Conservation (phyloP, 2,797 vertebrate genomes). For the Hylomyscus alleni region DNA sequence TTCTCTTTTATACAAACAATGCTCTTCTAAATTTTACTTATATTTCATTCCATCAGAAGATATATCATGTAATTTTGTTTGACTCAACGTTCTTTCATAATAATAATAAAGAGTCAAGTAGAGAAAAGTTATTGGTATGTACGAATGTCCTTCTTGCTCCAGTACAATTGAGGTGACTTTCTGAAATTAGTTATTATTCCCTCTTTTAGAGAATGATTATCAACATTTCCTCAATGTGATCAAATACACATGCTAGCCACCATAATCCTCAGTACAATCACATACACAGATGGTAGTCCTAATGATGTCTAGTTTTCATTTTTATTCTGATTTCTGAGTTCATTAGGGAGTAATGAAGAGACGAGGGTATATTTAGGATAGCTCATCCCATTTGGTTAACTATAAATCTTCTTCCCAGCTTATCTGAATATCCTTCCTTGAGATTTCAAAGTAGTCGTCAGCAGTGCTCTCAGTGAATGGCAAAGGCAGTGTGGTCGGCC, state of each 20-base stretch:
- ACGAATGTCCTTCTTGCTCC: neutral
- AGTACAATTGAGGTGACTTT: neutral
- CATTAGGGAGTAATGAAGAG: neutral
- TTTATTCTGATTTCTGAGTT: constrained; percentile 48
- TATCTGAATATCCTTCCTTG: constrained; percentile 34
- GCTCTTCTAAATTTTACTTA: neutral
- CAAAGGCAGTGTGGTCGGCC: neutral
- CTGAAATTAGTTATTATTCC: neutral
- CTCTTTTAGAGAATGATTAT: neutral
- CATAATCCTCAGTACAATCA: constrained; percentile 34
- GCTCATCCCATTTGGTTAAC: neutral
- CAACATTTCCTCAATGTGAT: constrained; percentile 32
- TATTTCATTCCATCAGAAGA: neutral
- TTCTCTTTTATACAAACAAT: neutral
- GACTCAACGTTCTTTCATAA: neutral
- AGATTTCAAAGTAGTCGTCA: constrained; percentile 37
- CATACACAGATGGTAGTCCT: constrained; percentile 2
- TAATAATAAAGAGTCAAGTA: neutral
- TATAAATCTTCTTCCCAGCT: neutral
- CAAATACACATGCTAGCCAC: neutral
- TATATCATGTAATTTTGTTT: neutral
- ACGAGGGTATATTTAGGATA: neutral
- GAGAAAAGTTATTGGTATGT: neutral
- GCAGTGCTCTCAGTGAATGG: neutral
- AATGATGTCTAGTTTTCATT: constrained; percentile 54